Evolutionary conservation across 64 coral and sea anemone genomes (phyloP).

Genomic region (Porites australiensis): DNA sequence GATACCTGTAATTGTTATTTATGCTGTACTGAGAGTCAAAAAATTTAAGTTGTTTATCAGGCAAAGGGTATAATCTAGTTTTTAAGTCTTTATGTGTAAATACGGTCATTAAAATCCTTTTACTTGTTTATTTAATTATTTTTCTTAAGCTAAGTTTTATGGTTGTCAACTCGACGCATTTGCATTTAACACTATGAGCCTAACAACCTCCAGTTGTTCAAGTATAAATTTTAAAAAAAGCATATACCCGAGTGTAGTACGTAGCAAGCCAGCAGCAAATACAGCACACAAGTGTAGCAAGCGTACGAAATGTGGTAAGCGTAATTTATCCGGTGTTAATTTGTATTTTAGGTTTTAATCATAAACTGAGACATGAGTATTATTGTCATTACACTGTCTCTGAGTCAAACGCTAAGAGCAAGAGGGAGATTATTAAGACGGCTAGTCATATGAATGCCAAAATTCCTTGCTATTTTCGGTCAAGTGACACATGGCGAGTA

Average conservation of each 20-base stretch:
- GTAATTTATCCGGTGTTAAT: not conserved
- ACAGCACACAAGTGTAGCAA: not conserved
- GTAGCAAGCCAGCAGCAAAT: too few species aligned
- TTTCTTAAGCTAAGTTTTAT: not conserved
- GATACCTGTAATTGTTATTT: conserved; percentile 2
- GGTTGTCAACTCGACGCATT: conserved; percentile 11
- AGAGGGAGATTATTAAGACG: too few species aligned
- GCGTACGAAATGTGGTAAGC: not conserved
- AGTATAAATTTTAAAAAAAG: not conserved
- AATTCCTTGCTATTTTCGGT: too few species aligned
- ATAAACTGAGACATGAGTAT: conserved; percentile 5
- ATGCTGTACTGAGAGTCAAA: not conserved
- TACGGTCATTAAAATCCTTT: too few species aligned
- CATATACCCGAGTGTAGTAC: not conserved
- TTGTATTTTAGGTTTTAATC: not conserved
- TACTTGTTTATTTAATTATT: not conserved
- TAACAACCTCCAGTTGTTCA: not conserved
- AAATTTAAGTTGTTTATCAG: not conserved
- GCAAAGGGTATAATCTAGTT: not conserved
- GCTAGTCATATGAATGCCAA: too few species aligned
- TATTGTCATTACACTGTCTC: not conserved
- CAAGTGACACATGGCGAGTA: too few species aligned
- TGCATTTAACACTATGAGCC: not conserved
- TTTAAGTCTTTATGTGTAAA: too few species aligned
- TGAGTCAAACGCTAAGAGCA: too few species aligned